Evolutionary conservation across 2,113 vertebrate genomes (phyloP).

Genomic region (Oncorhynchus clarkii): DNA sequence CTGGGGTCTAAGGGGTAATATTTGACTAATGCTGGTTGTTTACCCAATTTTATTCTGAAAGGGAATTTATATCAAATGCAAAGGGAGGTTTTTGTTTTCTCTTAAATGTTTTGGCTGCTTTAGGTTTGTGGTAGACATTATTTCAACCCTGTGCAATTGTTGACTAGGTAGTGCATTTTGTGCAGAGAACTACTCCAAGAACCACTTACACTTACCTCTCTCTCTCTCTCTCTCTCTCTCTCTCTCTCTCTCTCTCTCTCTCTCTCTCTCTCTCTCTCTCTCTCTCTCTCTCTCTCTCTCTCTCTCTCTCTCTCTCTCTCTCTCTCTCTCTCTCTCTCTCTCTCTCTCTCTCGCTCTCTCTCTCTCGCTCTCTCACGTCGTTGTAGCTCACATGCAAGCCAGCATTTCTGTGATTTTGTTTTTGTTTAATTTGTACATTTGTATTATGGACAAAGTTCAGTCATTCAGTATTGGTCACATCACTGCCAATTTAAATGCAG

Average conservation of each 20-base stretch:
- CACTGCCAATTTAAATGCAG: constrained; percentile 78
- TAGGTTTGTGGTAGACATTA: constrained; percentile 37
- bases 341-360: too few species aligned
- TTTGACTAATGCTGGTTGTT: constrained; percentile 41
- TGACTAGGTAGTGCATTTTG: constrained; percentile 20
- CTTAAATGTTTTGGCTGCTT: constrained; percentile 48
- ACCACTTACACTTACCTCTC: constrained; percentile 4
- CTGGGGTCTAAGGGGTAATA: constrained; percentile 11
- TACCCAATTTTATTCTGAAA: constrained; percentile 59
- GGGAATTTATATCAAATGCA: constrained; percentile 68
- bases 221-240: constrained; percentile 1
- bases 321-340: too few species aligned
- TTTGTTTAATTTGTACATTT: constrained; percentile 15
- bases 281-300: too few species aligned
- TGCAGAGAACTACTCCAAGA: constrained; percentile 10
- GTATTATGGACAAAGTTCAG: constrained; percentile 7
- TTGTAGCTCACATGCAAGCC: constrained; percentile 44
- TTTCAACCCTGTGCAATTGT: constrained; percentile 47
- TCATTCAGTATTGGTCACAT: constrained; percentile 70
- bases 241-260: too few species aligned
- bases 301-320: too few species aligned
- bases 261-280: too few species aligned
- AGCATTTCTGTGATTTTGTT: constrained; percentile 21
- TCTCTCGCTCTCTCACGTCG: constrained; percentile 15
- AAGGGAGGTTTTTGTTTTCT: constrained; percentile 60